Evolutionary conservation across 2,888 invertebrate genomes (phyloP).

Genomic region (Fissipunctia ypsillon): DNA sequence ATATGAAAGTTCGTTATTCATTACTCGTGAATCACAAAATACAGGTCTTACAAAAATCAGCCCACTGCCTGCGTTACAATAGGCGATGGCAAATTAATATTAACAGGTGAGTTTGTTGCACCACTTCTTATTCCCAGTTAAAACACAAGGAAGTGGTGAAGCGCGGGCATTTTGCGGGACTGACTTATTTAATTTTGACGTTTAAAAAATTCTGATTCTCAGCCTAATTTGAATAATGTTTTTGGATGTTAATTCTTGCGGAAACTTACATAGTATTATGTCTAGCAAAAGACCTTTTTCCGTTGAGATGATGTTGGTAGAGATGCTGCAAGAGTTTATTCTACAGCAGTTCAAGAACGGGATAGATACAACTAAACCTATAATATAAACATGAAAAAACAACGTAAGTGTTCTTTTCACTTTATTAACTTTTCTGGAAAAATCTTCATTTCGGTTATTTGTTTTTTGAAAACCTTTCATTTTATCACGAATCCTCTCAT

Average conservation of each 20-base stretch:
- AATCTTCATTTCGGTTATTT: not conserved
- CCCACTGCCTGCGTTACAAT: no score
- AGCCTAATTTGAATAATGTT: not conserved
- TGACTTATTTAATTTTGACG: not conserved
- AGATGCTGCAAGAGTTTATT: not conserved
- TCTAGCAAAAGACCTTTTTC: not conserved
- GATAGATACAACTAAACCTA: not conserved
- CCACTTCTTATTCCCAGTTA: not conserved
- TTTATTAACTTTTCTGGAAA: constrained; percentile 1
- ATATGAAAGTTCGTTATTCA: not conserved
- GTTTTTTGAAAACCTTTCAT: not conserved
- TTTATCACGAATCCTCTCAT: not conserved
- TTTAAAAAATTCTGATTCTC: not conserved
- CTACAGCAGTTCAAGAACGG: not conserved
- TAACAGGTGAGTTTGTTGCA: not conserved
- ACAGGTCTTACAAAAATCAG: not conserved
- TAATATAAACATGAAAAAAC: not conserved
- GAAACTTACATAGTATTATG: not conserved
- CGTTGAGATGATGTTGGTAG: not conserved
- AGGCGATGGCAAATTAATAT: no score
- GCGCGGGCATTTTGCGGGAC: not conserved
- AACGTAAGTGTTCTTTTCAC: not conserved
- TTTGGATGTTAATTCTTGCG: not conserved
- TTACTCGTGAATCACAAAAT: not conserved
- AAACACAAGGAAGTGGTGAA: not conserved